Conservation (phyloP, 2,888 invertebrate species). For the Plagiodera versicolora region DNA sequence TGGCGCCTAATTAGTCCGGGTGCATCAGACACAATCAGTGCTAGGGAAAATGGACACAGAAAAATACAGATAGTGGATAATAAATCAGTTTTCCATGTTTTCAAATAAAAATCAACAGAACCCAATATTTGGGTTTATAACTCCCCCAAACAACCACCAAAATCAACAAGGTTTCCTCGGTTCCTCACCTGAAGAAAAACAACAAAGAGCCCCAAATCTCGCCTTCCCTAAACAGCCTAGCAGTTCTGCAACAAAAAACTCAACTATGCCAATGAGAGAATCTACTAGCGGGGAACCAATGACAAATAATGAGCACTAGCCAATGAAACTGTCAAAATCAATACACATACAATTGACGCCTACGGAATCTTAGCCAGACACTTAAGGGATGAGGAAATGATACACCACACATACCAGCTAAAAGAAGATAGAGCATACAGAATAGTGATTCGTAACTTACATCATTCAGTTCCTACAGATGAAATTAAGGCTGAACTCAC, state of each 20-base stretch:
- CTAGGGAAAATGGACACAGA: not conserved
- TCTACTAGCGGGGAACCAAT: not conserved
- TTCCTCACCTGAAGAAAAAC: not conserved
- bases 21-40: not conserved
- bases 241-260: not conserved
- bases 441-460: too few species aligned
- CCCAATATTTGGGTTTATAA: not conserved
- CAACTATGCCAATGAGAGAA: not conserved
- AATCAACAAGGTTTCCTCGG: not conserved
- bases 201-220: too few species aligned
- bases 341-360: not conserved
- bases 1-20: not conserved
- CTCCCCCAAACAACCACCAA: not conserved
- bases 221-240: not conserved
- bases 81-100: not conserved
- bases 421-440: constrained; percentile 8
- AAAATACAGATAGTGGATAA: not conserved
- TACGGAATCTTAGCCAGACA: not conserved
- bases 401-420: constrained; percentile 11
- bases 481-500: constrained; percentile 4
- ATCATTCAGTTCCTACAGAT: constrained; percentile 3
- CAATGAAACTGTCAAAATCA: constrained; percentile 13
- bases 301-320: constrained; percentile 7
- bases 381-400: constrained; percentile 3
- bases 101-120: not conserved